Evolutionary conservation across 2,888 invertebrate genomes (phyloP).

Genomic region (Mantis religiosa): DNA sequence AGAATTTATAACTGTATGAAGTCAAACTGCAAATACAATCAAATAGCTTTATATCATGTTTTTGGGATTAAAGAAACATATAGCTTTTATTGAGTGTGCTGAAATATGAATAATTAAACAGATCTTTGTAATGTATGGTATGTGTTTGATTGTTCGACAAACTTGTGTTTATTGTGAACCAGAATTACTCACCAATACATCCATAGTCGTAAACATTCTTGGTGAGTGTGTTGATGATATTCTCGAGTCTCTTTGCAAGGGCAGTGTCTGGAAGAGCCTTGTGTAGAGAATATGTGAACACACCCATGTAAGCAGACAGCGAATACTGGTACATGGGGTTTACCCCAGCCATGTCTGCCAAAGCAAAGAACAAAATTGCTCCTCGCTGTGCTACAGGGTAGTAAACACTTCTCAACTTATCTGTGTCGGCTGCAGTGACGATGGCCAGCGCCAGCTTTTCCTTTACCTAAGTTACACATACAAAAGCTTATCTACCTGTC

Average conservation of each 20-base stretch:
- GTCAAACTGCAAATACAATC: too few relatives aligned
- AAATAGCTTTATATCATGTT: too few relatives aligned
- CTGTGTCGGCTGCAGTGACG: constrained; percentile 75
- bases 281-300: constrained; percentile 74
- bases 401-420: constrained; percentile 78
- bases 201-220: constrained; percentile 88
- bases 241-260: constrained; percentile 66
- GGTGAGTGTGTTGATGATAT: constrained; percentile 80
- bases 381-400: constrained; percentile 80
- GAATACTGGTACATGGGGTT: constrained; percentile 93
- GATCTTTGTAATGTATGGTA: too few relatives aligned
- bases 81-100: too few relatives aligned
- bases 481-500: background rate
- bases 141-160: too few relatives aligned
- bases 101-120: too few relatives aligned
- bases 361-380: constrained; percentile 84
- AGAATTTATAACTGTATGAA: too few relatives aligned
- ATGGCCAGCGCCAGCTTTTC: constrained; percentile 73
- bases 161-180: too few relatives aligned
- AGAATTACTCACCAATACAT: constrained; percentile 68
- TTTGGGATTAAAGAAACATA: too few relatives aligned
- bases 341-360: constrained; percentile 84
- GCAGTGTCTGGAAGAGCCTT: constrained; percentile 79
- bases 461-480: constrained; percentile 49
- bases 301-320: constrained; percentile 75